Evolutionary conservation across 1,140 invertebrate genomes (phyloP).

Genomic region (Riptortus pedestris): DNA sequence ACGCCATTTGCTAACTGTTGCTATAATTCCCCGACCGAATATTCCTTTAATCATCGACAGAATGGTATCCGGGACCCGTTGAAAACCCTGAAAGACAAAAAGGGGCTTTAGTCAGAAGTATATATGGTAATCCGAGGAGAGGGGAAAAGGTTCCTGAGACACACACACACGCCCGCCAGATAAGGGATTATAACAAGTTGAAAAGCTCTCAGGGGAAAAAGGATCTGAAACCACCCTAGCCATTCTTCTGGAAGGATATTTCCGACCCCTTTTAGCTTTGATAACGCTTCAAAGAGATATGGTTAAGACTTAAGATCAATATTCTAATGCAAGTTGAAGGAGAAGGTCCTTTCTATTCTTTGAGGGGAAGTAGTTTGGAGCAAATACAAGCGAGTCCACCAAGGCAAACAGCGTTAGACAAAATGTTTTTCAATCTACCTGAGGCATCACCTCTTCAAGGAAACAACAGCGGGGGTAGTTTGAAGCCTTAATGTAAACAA

Average conservation of each 20-base stretch:
- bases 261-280: slow-evolving; percentile 8
- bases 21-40: too few relatives aligned
- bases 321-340: slow-evolving; percentile 8
- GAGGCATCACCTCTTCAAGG: too few relatives aligned
- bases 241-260: slow-evolving; percentile 18
- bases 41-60: too few relatives aligned
- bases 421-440: too few relatives aligned
- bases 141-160: too few relatives aligned
- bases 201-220: slow-evolving; percentile 9
- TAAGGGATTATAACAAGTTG: slow-evolving; percentile 17
- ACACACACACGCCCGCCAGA: background rate
- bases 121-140: too few relatives aligned
- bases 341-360: background rate
- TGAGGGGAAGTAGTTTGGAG: background rate
- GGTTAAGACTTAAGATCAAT: slow-evolving; percentile 11
- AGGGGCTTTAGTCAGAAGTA: background rate
- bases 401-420: too few relatives aligned
- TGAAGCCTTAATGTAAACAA: too few relatives aligned
- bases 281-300: slow-evolving; percentile 12
- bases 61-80: too few relatives aligned
- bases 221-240: background rate
- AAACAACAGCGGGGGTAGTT: too few relatives aligned
- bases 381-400: background rate
- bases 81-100: background rate
- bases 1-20: too few relatives aligned